Evolutionary conservation across 2,888 invertebrate species (phyloP).

Genomic region (Drosophila phalerata): DNA sequence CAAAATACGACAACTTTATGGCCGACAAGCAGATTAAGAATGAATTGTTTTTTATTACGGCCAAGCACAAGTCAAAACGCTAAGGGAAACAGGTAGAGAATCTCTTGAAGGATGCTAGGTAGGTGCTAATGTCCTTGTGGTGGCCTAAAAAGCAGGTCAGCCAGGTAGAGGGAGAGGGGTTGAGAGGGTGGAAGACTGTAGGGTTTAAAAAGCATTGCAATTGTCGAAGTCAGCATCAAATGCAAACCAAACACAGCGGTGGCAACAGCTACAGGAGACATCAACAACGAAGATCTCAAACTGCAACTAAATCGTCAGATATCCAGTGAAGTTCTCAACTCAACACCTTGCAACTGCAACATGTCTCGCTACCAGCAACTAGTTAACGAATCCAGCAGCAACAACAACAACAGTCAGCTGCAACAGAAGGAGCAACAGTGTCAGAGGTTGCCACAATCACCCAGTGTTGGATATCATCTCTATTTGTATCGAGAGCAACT

Average conservation of each 20-base stretch:
- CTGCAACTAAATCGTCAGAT: constrained; percentile 7
- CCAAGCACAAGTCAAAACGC: constrained; percentile 61
- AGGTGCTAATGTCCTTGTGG: not conserved
- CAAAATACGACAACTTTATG: constrained; percentile 71
- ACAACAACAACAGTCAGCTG: constrained; percentile 26
- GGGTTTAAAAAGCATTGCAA: constrained; percentile 48
- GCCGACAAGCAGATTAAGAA: constrained; percentile 70
- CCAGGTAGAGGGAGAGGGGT: constrained; percentile 18
- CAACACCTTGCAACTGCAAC: constrained; percentile 28
- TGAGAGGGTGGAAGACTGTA: not conserved
- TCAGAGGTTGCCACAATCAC: constrained; percentile 16
- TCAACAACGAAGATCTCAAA: constrained; percentile 7
- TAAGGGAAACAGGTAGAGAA: constrained; percentile 15
- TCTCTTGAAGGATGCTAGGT: constrained; percentile 11
- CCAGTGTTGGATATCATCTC: constrained; percentile 69
- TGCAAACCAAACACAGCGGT: constrained; percentile 37
- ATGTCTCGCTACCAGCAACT: constrained; percentile 69
- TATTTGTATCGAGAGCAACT: constrained; percentile 72
- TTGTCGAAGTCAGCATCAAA: constrained; percentile 44
- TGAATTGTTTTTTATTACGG: constrained; percentile 77
- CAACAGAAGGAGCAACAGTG: constrained; percentile 14
- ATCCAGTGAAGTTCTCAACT: constrained; percentile 9
- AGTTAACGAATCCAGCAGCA: constrained; percentile 53
- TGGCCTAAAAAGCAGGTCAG: not conserved
- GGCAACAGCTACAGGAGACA: constrained; percentile 39